These are phyloP conservation scores for Sturnira hondurensis DNA, from an alignment of 2,113 vertebrate species.

Conservation along the genomic window DNA sequence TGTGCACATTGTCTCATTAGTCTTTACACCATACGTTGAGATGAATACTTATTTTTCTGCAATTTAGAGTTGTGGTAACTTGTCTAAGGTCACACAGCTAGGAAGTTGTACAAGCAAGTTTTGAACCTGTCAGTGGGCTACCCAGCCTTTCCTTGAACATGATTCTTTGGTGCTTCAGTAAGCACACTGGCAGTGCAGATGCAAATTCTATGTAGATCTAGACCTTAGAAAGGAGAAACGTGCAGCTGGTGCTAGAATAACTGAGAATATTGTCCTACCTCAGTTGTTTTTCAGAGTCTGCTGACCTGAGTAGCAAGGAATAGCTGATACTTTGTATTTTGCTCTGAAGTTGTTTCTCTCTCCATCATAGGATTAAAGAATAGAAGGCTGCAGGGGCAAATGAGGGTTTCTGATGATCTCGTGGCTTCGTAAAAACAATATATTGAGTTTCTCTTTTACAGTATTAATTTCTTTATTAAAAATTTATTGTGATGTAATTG, in stretches of 20 bases:
- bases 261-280: background rate
- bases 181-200: background rate
- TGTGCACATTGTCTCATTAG: background rate
- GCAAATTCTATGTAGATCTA: background rate
- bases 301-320: background rate
- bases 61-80: background rate
- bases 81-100: background rate
- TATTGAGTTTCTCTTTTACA: background rate
- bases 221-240: background rate
- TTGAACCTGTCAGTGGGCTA: background rate
- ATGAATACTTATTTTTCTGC: background rate
- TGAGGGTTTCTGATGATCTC: background rate
- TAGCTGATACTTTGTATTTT: constrained; percentile 1
- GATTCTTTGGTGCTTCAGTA: background rate
- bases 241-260: background rate
- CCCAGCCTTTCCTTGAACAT: background rate
- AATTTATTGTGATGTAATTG: background rate
- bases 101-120: background rate
- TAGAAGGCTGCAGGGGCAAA: background rate
- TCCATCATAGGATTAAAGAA: background rate
- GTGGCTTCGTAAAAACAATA: constrained; percentile 25
- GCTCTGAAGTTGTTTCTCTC: background rate
- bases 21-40: background rate
- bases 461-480: background rate
- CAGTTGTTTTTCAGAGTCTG: background rate